Conservation (phyloP, 2,797 vertebrate species). For the Sarcoramphus papa region DNA sequence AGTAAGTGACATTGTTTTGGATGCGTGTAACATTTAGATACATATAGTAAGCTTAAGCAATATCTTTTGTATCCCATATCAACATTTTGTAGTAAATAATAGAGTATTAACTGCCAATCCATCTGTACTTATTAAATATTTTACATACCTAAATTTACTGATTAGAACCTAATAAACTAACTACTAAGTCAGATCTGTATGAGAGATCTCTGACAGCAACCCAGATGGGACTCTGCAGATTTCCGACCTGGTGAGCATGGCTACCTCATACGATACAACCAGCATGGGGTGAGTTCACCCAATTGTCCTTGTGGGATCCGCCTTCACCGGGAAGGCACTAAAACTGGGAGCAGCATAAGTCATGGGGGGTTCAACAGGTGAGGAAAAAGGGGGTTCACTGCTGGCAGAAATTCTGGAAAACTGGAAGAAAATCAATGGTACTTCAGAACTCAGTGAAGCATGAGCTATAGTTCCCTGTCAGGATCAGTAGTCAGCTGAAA, state of each 20-base stretch:
- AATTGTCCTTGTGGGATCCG: background rate
- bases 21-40: background rate
- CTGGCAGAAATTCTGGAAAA: background rate
- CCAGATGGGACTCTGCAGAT: background rate
- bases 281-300: background rate
- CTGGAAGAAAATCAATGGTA: background rate
- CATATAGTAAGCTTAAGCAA: background rate
- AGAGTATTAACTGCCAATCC: background rate
- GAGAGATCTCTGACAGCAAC: background rate
- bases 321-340: background rate
- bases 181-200: background rate
- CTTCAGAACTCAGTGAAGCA: background rate
- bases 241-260: background rate
- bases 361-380: background rate
- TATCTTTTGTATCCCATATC: background rate
- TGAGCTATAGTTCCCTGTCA: background rate
- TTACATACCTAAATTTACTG: background rate
- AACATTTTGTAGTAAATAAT: background rate
- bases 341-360: background rate
- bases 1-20: background rate
- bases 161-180: background rate
- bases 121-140: background rate
- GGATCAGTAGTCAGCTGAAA: background rate
- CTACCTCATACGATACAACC: background rate
- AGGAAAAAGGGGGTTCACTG: background rate